Conservation (phyloP, 2,888 invertebrate genomes). For the Eupithecia abbreviata region DNA sequence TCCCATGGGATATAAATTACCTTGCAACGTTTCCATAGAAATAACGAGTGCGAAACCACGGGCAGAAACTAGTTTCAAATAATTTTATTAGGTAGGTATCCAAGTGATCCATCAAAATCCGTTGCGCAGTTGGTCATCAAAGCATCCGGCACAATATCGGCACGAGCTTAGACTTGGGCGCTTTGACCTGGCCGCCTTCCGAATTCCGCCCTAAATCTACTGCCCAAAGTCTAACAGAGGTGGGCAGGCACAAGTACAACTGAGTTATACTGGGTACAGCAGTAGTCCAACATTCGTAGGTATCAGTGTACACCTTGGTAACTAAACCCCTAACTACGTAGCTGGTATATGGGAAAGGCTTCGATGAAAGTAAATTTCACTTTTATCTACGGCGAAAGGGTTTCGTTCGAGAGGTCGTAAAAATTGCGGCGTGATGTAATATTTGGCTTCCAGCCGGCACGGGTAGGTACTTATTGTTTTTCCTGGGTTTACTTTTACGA, state of each 20-base stretch:
- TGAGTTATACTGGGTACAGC: background rate
- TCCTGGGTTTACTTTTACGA: constrained; percentile 7
- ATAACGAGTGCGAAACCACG: too few species aligned
- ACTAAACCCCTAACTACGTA: background rate
- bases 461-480: constrained; percentile 1
- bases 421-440: constrained; percentile 8
- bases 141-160: too few species aligned
- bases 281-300: background rate
- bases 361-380: too few species aligned
- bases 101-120: too few species aligned
- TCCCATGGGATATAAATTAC: too few species aligned
- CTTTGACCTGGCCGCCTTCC: background rate
- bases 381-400: background rate
- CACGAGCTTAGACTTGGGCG: background rate
- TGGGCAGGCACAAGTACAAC: background rate
- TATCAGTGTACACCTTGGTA: background rate
- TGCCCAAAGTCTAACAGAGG: background rate
- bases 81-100: too few species aligned
- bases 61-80: too few species aligned
- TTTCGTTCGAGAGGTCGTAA: background rate
- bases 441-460: constrained; percentile 1
- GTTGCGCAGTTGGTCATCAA: too few species aligned
- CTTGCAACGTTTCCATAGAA: too few species aligned
- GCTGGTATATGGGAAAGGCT: background rate
- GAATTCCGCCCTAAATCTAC: background rate